Base-by-base conservation (phyloP, 2,113 vertebrate species). In the Jacana jacana region DNA sequence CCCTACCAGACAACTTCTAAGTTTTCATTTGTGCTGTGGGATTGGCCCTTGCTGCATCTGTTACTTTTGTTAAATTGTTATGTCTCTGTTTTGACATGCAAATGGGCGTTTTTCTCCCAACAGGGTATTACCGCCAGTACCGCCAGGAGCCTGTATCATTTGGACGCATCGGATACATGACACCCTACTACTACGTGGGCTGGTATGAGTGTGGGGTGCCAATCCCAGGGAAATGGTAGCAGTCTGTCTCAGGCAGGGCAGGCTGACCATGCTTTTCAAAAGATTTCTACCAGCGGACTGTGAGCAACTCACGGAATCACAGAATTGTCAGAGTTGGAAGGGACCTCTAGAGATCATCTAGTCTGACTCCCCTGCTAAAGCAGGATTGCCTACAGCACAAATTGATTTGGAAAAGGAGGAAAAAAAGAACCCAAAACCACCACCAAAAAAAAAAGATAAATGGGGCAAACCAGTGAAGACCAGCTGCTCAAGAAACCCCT, bases 131-230 rank as follows among this genome's bases (percentile, higher is more conserved):
- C 93, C 99, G 99, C 7, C 98, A 99, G 22, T 99, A 99, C 96
- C 98, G 99, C 89, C 99, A 99, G 97, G 98, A 99, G 95, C 99
- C 99, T 0, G 99, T 99, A 24, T 98, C 94, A 4, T 99, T 99
- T 33, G 99, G 99, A 35, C 97, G 97, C 66, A 99, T 99, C 20
- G 99, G 99, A 57, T 98, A 98, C 65, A 98, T 98, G 39, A 99
- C 99, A 2, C 88, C 99, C 49, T 98, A 99, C 95, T 98, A 98
- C 84, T 99, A 99, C 0, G 99, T 99, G 89, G 99, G 99, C 90
- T 99, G 99, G 99, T 99, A 99, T 40, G 99, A 99, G 96, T 99
- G 99, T 18, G 99, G 99, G 1, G 99, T 99, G 61, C 98, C 99
- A 54, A 99, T 99, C 91, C 99, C 99, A 13, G 99, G 99, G 37